Evolutionary conservation across 2,888 invertebrate species (phyloP).

Genomic region (Brachypalpus laphriformis): DNA sequence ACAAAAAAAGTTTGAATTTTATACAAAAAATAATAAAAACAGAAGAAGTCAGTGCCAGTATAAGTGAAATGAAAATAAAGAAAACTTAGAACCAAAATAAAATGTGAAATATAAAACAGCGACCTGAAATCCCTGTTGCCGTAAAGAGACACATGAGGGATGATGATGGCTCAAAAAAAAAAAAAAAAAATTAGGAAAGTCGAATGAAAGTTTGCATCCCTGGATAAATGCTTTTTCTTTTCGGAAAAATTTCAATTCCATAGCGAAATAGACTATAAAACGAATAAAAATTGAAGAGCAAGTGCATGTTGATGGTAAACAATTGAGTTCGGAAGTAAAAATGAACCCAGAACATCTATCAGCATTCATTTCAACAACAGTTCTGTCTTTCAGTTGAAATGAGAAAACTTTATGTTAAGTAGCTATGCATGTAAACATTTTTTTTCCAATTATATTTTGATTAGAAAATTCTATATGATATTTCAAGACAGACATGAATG

Average conservation of each 20-base stretch:
- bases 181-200: background rate
- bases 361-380: background rate
- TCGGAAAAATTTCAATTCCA: background rate
- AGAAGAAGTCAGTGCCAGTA: background rate
- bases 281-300: background rate
- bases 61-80: background rate
- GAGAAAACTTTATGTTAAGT: background rate
- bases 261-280: constrained; percentile 1
- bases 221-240: constrained; percentile 32
- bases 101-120: constrained; percentile 28
- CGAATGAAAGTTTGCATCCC: constrained; percentile 44
- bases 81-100: constrained; percentile 32
- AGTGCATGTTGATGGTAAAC: background rate
- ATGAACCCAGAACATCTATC: constrained; percentile 5
- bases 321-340: constrained; percentile 10
- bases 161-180: constrained; percentile 20
- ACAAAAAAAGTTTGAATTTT: constrained; percentile 5
- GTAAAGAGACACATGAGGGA: constrained; percentile 49
- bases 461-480: no score
- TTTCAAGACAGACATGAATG: no score
- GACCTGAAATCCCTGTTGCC: constrained; percentile 40
- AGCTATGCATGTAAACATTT: no score
- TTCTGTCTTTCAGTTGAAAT: background rate
- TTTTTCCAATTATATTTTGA: no score
- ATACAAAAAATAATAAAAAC: background rate